Conservation (phyloP, 2,888 invertebrate species). For the Beris morrisii region DNA sequence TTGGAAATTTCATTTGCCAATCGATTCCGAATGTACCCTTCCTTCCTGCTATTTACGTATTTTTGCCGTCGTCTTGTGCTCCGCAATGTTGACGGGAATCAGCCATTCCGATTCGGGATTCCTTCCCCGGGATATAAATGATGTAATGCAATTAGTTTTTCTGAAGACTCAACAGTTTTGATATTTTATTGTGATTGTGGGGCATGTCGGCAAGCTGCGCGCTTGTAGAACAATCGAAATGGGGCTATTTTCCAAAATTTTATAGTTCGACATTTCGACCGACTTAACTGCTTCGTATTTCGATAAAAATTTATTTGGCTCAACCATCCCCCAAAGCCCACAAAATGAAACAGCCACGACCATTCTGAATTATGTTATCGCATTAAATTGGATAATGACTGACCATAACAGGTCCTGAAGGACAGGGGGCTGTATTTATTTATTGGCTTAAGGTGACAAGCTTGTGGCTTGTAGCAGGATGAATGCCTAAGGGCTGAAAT, state of each 20-base stretch:
- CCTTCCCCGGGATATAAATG: conserved; percentile 35
- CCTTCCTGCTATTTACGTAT: background rate
- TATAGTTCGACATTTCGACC: conserved; percentile 23
- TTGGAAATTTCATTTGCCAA: conserved; percentile 36
- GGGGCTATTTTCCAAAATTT: conserved; percentile 25
- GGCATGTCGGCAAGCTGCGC: background rate
- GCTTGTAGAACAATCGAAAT: conserved; percentile 18
- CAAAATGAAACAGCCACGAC: conserved; percentile 23
- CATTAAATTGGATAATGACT: conserved; percentile 39
- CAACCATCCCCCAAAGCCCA: background rate
- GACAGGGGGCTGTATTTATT: conserved; percentile 15
- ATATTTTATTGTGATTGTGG: conserved; percentile 24
- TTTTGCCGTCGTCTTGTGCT: too few species aligned
- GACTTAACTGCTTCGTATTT: conserved; percentile 34
- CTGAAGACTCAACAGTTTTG: conserved; percentile 39
- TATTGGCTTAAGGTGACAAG: conserved; percentile 17
- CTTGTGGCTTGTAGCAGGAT: too few species aligned
- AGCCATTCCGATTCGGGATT: background rate
- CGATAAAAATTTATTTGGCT: conserved; percentile 35
- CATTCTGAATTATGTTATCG: conserved; percentile 35
- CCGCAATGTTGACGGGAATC: too few species aligned
- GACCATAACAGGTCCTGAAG: conserved; percentile 35
- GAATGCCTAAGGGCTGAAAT: too few species aligned
- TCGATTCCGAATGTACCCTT: conserved; percentile 4
- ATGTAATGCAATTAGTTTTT: conserved; percentile 40